Percentiles rank a stretch among this genome's conserved stretches.
Conservation (phyloP, 2,888 invertebrate genomes). For the Drosophila anomalata region DNA sequence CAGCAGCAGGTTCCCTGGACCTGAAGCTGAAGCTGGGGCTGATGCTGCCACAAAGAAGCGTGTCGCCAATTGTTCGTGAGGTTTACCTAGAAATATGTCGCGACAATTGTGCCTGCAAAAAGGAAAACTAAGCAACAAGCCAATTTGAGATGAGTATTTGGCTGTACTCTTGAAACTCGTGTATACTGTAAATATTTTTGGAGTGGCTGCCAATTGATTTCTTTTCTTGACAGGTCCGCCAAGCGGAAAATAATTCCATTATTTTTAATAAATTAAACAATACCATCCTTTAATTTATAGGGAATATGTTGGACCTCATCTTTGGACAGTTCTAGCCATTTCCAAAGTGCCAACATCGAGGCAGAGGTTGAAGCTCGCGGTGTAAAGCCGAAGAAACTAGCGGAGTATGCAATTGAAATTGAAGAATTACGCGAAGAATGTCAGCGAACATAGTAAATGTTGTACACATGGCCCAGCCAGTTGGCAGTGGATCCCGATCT, state of each 20-base stretch:
- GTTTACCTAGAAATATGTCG: slow-evolving; percentile 83
- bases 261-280: slow-evolving; percentile 28
- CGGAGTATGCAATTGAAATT: slow-evolving; percentile 82
- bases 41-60: slow-evolving; percentile 80
- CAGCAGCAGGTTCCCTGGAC: slow-evolving; percentile 29
- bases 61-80: slow-evolving; percentile 83
- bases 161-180: not conserved
- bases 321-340: slow-evolving; percentile 6
- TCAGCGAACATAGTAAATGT: slow-evolving; percentile 76
- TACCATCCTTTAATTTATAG: not conserved
- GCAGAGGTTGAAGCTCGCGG: slow-evolving; percentile 5
- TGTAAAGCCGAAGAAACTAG: slow-evolving; percentile 55
- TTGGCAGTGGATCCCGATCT: slow-evolving; percentile 36
- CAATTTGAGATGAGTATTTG: slow-evolving; percentile 14
- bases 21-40: slow-evolving; percentile 11
- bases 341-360: slow-evolving; percentile 2
- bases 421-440: slow-evolving; percentile 82
- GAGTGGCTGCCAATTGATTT: not conserved
- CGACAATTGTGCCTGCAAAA: slow-evolving; percentile 74
- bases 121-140: slow-evolving; percentile 40
- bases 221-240: not conserved
- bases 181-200: not conserved
- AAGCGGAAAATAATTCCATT: not conserved
- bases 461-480: slow-evolving; percentile 60
- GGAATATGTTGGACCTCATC: not conserved